Base-by-base conservation (phyloP, 2,113 vertebrate genomes). In the Ardeotis arabs region DNA sequence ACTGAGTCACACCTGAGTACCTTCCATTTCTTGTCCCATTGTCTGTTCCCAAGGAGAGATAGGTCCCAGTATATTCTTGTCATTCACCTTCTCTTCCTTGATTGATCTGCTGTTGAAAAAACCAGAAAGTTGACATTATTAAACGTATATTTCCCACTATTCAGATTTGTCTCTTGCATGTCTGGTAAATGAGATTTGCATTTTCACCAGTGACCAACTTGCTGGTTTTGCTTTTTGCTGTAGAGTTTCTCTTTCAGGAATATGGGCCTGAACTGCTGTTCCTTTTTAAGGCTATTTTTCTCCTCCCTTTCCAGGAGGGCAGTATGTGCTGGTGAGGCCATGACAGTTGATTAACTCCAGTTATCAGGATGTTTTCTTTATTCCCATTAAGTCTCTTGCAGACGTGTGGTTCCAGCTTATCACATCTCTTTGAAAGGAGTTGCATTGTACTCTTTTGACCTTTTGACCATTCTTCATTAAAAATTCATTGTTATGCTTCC, bases 381-480 rank as follows among this genome's bases (percentile, higher is more conserved):
- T 90, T 90, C 50, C 68, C 10, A 1, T 44, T 67, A 59, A 88
- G 49, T 56, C 47, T 85, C 50, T 72, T 84, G 68, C 68, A 84
- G 56, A 81, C 2, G 1, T 78, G 68, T 68, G 14, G 60, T 72
- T 90, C 44, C 60, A 75, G 76, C 69, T 92, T 95, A 95, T 81
- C 83, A 24, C 49, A 68, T 15, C 68, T 50, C 64, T 92, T 86
- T 92, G 73, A 94, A 94, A 80, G 56, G 35, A 84, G 56, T 78
- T 1, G 1, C 39, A 78, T 45, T 63, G 44, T 90, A 80, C 35
- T 84, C 79, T 92, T 95, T 90, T 90, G 83, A 89, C 80, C 96
- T 93, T 94, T 81, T 87, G 73, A 90, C 33, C 44, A 69, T 67
- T 87, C 29, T 84, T 68, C 79, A 87, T 78, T 84, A 93, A 91